Base-by-base conservation (phyloP, 2,113 vertebrate genomes). In the Hoplias malabaricus region DNA sequence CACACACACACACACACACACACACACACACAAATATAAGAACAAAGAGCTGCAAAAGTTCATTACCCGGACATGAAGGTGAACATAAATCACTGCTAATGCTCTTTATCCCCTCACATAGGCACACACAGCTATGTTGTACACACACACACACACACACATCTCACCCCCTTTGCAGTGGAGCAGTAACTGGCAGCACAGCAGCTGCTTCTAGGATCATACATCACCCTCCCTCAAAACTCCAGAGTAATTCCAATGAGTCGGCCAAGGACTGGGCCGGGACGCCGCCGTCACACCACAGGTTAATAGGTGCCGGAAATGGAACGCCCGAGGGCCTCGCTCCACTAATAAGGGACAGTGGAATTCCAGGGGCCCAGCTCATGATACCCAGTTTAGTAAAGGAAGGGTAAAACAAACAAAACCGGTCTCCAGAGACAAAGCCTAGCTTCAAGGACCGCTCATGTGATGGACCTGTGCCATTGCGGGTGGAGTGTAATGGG, bases 241-340 rank as follows among this genome's bases (percentile, higher is more conserved):
- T 70, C 78, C 34, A 29, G 68, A 78, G 74, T 73, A 77, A 86
- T 80, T 75, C 43, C 62, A 57, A 75, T 57, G 21, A 73, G 50
- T 61, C 74, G 78, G 82, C 84, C 62, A 73, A 83, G 80, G 54
- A 31, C 57, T 2, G 5, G 53, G 40, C 31, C 12, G 54, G 71
- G 29, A 62, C 27, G 57, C 42, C 69, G n/a, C 25, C 31, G 40
- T 83, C 70, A 82, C n/a, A 69, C 56, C 75, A 87, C 88, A 90
- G 88, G 88, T 90, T 89, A 88, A 89, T 89, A 85, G 79, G 80
- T 83, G 87, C 86, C 84, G 86, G 86, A 84, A 86, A 84, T 38
- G 80, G 79, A 80, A 57, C 53, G 82, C 85, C 77, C 23, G 38
- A 77, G 84, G 85, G 83, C 74, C 70, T 84, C 68, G 9, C 34